These are phyloP conservation scores for Aphidius gifuensis DNA, from an alignment of 1,140 invertebrate genomes.

Conservation along the genomic window DNA sequence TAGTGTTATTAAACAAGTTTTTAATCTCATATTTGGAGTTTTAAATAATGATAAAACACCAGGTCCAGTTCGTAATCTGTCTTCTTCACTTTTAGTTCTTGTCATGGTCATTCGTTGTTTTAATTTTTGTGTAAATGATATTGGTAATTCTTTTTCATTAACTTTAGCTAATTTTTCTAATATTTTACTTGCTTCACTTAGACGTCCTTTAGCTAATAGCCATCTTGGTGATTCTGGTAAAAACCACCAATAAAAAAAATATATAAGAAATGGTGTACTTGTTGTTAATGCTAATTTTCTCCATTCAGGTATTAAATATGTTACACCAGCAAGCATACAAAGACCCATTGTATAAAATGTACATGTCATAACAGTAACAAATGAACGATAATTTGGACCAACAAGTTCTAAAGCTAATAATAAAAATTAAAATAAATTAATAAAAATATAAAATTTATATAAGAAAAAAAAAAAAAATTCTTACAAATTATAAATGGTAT, in stretches of 20 bases:
- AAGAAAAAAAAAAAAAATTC: conserved; percentile 31
- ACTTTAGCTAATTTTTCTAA: conserved; percentile 72
- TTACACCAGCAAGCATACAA: conserved; percentile 75
- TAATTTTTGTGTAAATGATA: conserved; percentile 68
- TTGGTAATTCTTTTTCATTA: conserved; percentile 73
- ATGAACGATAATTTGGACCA: conserved; percentile 84
- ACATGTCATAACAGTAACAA: conserved; percentile 86
- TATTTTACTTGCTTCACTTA: conserved; percentile 76
- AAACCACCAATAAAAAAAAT: conserved; percentile 81
- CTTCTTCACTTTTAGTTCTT: conserved; percentile 62
- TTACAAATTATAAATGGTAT: conserved; percentile 93
- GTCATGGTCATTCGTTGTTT: conserved; percentile 69
- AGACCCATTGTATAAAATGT: conserved; percentile 84
- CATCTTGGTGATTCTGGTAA: conserved; percentile 84
- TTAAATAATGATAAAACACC: conserved; percentile 71
- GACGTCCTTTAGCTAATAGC: conserved; percentile 74
- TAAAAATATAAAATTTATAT: conserved; percentile 13
- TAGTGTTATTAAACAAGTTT: conserved; percentile 65
- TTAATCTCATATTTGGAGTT: conserved; percentile 82
- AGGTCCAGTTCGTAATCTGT: conserved; percentile 59
- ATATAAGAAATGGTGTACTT: conserved; percentile 78
- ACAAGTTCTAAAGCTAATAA: conserved; percentile 82
- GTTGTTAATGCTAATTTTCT: conserved; percentile 72
- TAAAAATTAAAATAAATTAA: conserved; percentile 18
- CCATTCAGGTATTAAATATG: conserved; percentile 82